Evolutionary conservation across 2,888 invertebrate genomes (phyloP), one percentile per base, ranked within the genome.

Genomic region (Lapara coniferarum): DNA sequence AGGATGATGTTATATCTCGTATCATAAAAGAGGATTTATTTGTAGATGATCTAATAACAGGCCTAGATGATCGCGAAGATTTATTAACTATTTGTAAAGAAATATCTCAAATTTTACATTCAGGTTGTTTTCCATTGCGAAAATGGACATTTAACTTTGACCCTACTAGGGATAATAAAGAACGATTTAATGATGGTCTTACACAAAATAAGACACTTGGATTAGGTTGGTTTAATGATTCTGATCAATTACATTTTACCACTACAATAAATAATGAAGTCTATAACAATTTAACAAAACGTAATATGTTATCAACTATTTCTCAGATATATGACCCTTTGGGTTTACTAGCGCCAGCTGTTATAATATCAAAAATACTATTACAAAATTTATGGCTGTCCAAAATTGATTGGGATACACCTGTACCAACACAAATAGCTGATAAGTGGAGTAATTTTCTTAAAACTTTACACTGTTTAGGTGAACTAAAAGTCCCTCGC

Each of bases 1-100:
- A 44, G 5, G 71, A 78, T 63, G 30, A 56, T 0, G 69, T 66
- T 30, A 66, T 77, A 2, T 16, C 72, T 8, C 70, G 75, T 19
- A 66, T 73, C 6, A 78, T 77, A 16, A 55, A 68, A 0, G 74
- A 78, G 30, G 78, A 81, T 52, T 75, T 77, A 59, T 80, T 79
- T 68, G 76, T 79, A 0, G 77, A 78, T 66, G 76, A 78, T 59
- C 66, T 75, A 10, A 30, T 77, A 10, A 70, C 69, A 6, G 72
- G 71, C 6, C 8, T 5, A 6, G 14, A 57, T 14, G 57, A 57
- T 2, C 5, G 8, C 6, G 14, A 7, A 10, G 7, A 30, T 14
- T 13, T 57, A 30, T 57, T 57, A 2, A 13, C 1, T 57, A 37
- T 57, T 57, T 37, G 57, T 8, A 19, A 30, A 14, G 1, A 30